A percentile compares a stretch with the other conserved stretches of the same genome.
Evolutionary conservation across 2,113 vertebrate genomes (phyloP).

Genomic region (Peromyscus californicus): DNA sequence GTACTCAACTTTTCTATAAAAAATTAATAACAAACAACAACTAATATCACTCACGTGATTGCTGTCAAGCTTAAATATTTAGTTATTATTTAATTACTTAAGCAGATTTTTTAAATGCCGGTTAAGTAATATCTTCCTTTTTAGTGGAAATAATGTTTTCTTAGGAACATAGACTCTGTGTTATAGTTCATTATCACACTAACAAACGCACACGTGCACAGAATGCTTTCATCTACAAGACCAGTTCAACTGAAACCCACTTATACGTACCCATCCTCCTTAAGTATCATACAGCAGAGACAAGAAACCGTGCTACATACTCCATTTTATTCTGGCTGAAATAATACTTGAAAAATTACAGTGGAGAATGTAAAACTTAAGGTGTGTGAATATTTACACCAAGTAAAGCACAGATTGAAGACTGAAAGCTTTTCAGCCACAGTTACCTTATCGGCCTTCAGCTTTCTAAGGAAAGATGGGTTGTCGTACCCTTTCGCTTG

Average conservation of each 20-base stretch:
- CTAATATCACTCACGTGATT: constrained; percentile 32
- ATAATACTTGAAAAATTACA: constrained; percentile 34
- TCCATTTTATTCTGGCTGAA: constrained; percentile 13
- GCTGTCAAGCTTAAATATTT: background rate
- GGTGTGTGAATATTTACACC: background rate
- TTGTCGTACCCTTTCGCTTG: constrained; percentile 99
- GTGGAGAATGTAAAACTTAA: constrained; percentile 14
- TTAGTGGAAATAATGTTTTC: background rate
- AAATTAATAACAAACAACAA: background rate
- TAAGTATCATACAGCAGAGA: background rate
- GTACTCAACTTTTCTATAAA: background rate
- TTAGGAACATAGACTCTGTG: background rate
- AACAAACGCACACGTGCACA: background rate
- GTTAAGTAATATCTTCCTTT: background rate
- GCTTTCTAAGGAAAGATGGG: constrained; percentile 97
- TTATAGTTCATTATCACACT: background rate
- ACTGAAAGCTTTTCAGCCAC: background rate
- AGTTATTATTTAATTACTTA: constrained; percentile 10
- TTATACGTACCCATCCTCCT: background rate
- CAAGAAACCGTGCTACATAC: constrained; percentile 9
- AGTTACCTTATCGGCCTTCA: constrained; percentile 98
- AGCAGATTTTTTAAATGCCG: background rate
- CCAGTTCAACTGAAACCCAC: background rate
- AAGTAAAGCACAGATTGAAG: background rate
- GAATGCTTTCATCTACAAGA: background rate